Percentiles rank a stretch among this genome's conserved stretches.
phyloP scores from a whole-genome alignment of 2,888 invertebrate species.

The Stenichneumon culpator region DNA sequence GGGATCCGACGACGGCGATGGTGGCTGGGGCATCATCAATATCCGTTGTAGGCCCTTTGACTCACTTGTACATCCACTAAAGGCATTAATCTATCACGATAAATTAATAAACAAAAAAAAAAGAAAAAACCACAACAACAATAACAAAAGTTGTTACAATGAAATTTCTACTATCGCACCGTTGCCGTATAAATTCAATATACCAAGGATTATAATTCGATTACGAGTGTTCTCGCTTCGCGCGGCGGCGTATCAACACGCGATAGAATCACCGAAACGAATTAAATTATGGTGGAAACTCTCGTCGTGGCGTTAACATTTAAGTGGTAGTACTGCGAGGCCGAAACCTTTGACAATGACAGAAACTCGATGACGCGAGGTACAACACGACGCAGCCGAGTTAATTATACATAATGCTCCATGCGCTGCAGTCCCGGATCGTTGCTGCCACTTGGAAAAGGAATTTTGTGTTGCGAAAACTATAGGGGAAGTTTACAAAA shows the following conservation, averaged over 20 bases:
- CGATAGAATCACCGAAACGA: background rate
- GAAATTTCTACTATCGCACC: background rate
- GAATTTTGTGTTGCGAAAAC: no score
- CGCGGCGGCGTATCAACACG: background rate
- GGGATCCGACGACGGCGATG: conserved; percentile 28
- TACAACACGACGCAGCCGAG: background rate
- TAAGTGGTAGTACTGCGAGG: background rate
- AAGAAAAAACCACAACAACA: background rate
- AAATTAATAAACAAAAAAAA: conserved; percentile 22
- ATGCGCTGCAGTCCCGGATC: background rate
- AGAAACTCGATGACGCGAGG: conserved; percentile 1
- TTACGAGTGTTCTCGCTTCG: background rate
- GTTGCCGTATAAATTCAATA: background rate
- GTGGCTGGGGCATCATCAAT: conserved; percentile 22
- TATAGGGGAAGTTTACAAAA: no score
- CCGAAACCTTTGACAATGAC: conserved; percentile 1
- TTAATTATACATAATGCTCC: background rate
- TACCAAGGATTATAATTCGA: background rate
- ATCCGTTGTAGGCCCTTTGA: conserved; percentile 33
- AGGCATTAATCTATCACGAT: conserved; percentile 29
- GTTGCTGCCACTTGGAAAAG: background rate
- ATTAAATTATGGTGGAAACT: conserved; percentile 12
- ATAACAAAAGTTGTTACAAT: conserved; percentile 5
- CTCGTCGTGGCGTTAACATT: background rate
- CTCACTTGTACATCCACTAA: conserved; percentile 44